These are phyloP conservation scores for Ochotona princeps DNA, from an alignment of 2,113 vertebrate genomes.

Conservation along the genomic window DNA sequence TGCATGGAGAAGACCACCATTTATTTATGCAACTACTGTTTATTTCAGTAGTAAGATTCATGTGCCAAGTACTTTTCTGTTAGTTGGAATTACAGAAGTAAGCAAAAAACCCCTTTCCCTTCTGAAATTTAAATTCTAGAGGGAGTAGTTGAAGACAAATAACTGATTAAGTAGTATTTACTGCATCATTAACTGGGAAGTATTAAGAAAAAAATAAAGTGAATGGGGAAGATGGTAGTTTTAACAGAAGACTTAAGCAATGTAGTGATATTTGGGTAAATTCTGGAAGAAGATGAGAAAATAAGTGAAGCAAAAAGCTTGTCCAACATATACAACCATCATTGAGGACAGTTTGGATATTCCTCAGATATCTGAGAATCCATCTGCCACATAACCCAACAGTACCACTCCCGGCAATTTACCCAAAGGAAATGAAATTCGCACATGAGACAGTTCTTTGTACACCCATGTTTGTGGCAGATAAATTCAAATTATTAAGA, in stretches of 20 bases:
- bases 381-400: no score
- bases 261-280: neutral
- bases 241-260: neutral
- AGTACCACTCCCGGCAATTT: no score
- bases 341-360: neutral
- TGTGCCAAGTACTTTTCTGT: neutral
- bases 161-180: neutral
- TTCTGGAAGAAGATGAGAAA: neutral
- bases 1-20: neutral
- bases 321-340: neutral
- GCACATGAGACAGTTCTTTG: no score
- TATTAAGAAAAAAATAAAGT: neutral
- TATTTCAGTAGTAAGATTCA: neutral
- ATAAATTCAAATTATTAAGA: no score
- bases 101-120: neutral
- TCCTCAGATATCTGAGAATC: no score
- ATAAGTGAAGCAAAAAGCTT: neutral
- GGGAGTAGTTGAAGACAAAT: neutral
- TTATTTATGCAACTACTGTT: slow-evolving; percentile 27
- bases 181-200: neutral
- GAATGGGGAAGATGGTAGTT: neutral
- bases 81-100: neutral
- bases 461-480: no score
- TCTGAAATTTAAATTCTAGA: neutral
- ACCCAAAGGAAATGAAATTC: no score